Evolutionary conservation across 2,888 invertebrate species (phyloP).

Genomic region (Willowsia nigromaculata): DNA sequence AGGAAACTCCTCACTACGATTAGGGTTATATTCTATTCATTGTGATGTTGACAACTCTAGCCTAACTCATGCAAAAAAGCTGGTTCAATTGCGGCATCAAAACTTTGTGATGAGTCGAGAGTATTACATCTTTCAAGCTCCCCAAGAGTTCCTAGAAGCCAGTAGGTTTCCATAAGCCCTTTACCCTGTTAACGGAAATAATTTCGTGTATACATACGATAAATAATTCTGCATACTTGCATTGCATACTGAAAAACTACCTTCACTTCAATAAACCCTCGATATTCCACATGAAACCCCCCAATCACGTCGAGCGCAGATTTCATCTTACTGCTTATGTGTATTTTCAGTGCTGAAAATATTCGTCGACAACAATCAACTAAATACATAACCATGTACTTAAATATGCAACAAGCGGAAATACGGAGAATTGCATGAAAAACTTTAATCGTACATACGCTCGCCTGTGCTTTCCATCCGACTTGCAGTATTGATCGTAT

Average conservation of each 20-base stretch:
- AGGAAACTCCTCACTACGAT: too few relatives aligned
- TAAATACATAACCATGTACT: background rate
- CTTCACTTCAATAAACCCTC: constrained; percentile 92
- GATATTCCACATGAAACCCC: constrained; percentile 87
- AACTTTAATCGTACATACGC: constrained; percentile 83
- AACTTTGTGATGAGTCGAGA: constrained; percentile 61
- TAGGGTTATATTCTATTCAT: too few relatives aligned
- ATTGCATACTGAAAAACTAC: constrained; percentile 81
- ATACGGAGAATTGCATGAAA: background rate
- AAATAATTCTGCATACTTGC: too few relatives aligned
- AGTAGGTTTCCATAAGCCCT: constrained; percentile 92
- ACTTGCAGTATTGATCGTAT: constrained; percentile 89
- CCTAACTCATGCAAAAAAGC: constrained; percentile 71
- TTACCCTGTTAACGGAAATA: constrained; percentile 85
- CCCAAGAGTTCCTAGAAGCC: constrained; percentile 89
- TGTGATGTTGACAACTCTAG: constrained; percentile 8
- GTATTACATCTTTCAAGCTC: constrained; percentile 57
- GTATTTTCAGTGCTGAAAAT: constrained; percentile 86
- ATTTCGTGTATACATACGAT: too few relatives aligned
- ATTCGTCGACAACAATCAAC: background rate
- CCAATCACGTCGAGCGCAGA: constrained; percentile 89
- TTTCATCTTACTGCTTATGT: constrained; percentile 91
- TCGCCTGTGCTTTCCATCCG: constrained; percentile 93
- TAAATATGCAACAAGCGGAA: background rate
- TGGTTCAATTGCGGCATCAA: constrained; percentile 76